phyloP scores from a whole-genome alignment of 2,797 vertebrate genomes.

The Anisognathus igniventris region DNA sequence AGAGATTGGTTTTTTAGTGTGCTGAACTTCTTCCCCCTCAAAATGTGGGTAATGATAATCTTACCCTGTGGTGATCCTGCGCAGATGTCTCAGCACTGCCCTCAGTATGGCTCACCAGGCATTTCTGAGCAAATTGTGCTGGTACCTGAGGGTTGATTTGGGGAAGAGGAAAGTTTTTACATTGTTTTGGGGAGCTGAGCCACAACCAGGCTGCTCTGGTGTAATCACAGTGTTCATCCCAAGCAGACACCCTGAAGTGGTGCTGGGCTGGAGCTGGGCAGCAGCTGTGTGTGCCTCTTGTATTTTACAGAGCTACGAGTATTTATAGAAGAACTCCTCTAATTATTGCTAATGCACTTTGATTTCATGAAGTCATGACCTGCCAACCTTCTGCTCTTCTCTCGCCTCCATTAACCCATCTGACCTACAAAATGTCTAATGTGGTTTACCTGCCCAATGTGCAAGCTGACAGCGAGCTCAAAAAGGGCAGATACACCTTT shows the following conservation, averaged over 20 bases:
- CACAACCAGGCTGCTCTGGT: neutral
- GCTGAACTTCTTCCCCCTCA: neutral
- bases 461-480: neutral
- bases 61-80: neutral
- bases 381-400: neutral
- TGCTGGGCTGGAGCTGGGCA: neutral
- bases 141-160: neutral
- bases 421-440: neutral
- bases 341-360: neutral
- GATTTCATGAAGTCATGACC: neutral
- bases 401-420: neutral
- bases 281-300: rapidly evolving
- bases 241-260: rapidly evolving
- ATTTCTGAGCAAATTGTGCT: neutral
- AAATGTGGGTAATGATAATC: neutral
- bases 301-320: neutral
- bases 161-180: neutral
- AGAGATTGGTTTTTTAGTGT: rapidly evolving
- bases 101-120: neutral
- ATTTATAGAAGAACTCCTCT: neutral
- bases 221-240: neutral
- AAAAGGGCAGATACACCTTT: neutral
- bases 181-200: neutral
- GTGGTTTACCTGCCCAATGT: neutral
- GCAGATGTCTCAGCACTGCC: rapidly evolving